Evolutionary conservation across 2,888 invertebrate species (phyloP), one percentile per base, ranked within the genome.

Genomic region (Orchesella flavescens): DNA sequence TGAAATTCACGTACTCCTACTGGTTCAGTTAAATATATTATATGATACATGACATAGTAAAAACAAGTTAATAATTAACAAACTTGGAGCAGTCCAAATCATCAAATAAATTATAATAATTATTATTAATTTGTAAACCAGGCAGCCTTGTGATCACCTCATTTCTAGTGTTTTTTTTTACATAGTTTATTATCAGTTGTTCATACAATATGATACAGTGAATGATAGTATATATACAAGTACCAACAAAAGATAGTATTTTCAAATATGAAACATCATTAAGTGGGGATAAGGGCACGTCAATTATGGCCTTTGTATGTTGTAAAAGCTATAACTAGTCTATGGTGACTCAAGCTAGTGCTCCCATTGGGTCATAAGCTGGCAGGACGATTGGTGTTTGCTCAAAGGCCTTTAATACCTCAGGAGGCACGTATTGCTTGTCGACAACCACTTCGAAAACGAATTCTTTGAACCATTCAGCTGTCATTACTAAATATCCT

Each of bases 361-460:
- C 57, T 21, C 77, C 77, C 77, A 77, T 77, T 7, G 77, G 77
- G 59, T 77, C 77, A 97, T 97, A 97, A 0, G 97, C 96, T 2
- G 97, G 97, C 89, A 97, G 91, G 53, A 95, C 93, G 83, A 93
- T 93, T 0, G 96, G 94, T 82, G 93, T 92, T 90, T 94, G 93
- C 69, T 94, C 92, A 89, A 95, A 95, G 17, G 96, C 94, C 82
- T 93, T 93, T 87, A 96, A 89, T 10, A 96, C 94, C 61, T 94
- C 93, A 0, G 92, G 91, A 9, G 96, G 93, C 24, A 97, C 93
- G 89, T 92, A 93, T 89, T 95, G 95, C 90, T 95, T 95, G 90
- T 97, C 96, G 24, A 97, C 93, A 1, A 95, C 97, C 86, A 96
- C 94, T 92, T 97, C 96, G 89, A 95, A 96, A 0, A 94, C 95